These are phyloP conservation scores for Drosophila ercepeae DNA, from an alignment of 1,140 invertebrate species.

Conservation along the genomic window DNA sequence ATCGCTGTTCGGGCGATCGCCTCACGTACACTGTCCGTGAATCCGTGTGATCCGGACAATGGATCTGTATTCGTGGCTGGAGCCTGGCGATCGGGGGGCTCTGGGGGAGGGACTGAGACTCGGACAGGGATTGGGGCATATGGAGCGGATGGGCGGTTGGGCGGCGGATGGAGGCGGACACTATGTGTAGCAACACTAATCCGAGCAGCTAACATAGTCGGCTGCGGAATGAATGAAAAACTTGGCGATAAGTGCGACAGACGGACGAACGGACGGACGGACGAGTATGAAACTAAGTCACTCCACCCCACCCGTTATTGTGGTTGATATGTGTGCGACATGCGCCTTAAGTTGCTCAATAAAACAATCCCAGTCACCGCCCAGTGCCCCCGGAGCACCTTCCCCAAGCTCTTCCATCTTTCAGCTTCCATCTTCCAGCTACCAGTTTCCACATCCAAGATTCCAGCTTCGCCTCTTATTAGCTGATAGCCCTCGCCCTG, in stretches of 20 bases:
- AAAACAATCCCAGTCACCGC: slow-evolving; percentile 1
- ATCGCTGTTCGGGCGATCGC: slow-evolving; percentile 9
- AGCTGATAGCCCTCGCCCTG: slow-evolving; percentile 58
- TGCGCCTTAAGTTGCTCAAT: slow-evolving; percentile 28
- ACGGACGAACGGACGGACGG: no score
- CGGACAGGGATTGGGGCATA: slow-evolving; percentile 26
- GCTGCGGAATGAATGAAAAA: slow-evolving; percentile 57
- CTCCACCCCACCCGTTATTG: slow-evolving; percentile 16
- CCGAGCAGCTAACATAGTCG: slow-evolving; percentile 59
- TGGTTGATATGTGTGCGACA: slow-evolving; percentile 42
- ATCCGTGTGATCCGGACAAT: slow-evolving; percentile 35
- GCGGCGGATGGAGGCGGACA: slow-evolving; percentile 10
- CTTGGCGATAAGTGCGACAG: slow-evolving; percentile 58
- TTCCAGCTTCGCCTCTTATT: slow-evolving; percentile 1
- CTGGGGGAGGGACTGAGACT: no score
- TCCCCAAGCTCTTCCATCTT: slow-evolving; percentile 3
- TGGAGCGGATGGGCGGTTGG: slow-evolving; percentile 63
- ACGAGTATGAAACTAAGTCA: slow-evolving; percentile 49
- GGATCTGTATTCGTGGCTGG: slow-evolving; percentile 7
- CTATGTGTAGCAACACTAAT: slow-evolving; percentile 58
- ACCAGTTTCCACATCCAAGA: slow-evolving; percentile 3
- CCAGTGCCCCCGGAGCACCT: slow-evolving; percentile 38
- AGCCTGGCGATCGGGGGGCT: neutral
- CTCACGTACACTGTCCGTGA: slow-evolving; percentile 71
- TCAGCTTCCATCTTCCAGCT: neutral